phyloP scores from a whole-genome alignment of 2,797 vertebrate species.

The Pantherophis vulpinus region DNA sequence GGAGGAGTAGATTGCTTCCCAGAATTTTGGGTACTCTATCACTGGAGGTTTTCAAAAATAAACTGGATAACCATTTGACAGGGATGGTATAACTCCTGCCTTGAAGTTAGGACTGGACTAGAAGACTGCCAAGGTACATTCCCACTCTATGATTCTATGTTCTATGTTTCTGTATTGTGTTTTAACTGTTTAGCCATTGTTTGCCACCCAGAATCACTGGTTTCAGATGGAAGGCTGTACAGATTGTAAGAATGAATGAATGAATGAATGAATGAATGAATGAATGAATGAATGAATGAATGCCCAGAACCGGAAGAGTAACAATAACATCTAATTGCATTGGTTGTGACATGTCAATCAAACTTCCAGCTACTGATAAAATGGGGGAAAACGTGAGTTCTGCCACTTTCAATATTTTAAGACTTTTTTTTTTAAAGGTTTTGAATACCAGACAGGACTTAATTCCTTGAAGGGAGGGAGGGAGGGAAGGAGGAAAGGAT shows the following conservation, averaged over 20 bases:
- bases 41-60: too few species aligned
- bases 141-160: too few species aligned
- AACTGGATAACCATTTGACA: too few species aligned
- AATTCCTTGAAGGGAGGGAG: neutral
- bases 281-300: too few species aligned
- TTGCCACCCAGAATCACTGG: neutral
- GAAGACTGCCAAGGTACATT: too few species aligned
- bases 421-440: neutral
- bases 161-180: too few species aligned
- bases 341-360: neutral
- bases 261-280: too few species aligned
- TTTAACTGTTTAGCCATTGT: neutral
- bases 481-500: neutral
- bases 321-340: neutral
- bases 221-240: neutral
- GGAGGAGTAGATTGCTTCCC: too few species aligned
- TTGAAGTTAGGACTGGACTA: too few species aligned
- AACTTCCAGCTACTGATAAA: neutral
- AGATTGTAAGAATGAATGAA: neutral
- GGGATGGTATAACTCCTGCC: too few species aligned
- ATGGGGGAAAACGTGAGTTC: neutral
- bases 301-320: neutral
- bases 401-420: neutral
- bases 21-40: too few species aligned
- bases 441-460: neutral